phyloP scores from a whole-genome alignment of 2,113 vertebrate genomes.

The Eira barbara region DNA sequence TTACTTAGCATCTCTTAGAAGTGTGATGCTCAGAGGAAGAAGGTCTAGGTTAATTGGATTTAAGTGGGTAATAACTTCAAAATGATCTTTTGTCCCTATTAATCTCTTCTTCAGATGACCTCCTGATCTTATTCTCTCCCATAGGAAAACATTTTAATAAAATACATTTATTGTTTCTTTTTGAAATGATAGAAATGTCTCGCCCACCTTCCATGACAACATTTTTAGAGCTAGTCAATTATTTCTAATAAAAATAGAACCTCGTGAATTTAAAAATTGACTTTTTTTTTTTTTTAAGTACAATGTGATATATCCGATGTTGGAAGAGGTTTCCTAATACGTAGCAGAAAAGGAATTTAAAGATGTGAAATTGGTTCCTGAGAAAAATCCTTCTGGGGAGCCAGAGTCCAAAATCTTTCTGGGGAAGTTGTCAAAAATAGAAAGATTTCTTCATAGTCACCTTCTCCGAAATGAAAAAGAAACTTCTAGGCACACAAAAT shows the following conservation, averaged over 20 bases:
- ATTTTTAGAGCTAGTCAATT: neutral
- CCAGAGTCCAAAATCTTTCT: neutral
- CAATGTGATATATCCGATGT: neutral
- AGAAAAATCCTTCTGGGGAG: neutral
- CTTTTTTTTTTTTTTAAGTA: neutral
- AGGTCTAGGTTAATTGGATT: neutral
- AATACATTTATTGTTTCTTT: neutral
- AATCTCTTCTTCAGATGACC: neutral
- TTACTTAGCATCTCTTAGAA: neutral
- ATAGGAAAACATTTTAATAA: neutral
- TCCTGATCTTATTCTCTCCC: neutral
- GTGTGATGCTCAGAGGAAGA: neutral
- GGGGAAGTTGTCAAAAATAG: neutral
- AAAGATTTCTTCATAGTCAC: neutral
- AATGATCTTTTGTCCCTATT: neutral
- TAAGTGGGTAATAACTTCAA: neutral
- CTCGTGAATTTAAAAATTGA: neutral
- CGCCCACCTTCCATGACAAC: neutral
- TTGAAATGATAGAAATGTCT: neutral
- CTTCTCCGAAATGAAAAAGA: neutral
- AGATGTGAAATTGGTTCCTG: neutral
- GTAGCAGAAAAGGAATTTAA: neutral
- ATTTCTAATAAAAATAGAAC: constrained; percentile 20
- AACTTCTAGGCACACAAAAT: neutral
- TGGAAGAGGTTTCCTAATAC: neutral